These are phyloP conservation scores for Sarcophaga peregrina DNA, from an alignment of 1,140 invertebrate species.

Conservation along the genomic window DNA sequence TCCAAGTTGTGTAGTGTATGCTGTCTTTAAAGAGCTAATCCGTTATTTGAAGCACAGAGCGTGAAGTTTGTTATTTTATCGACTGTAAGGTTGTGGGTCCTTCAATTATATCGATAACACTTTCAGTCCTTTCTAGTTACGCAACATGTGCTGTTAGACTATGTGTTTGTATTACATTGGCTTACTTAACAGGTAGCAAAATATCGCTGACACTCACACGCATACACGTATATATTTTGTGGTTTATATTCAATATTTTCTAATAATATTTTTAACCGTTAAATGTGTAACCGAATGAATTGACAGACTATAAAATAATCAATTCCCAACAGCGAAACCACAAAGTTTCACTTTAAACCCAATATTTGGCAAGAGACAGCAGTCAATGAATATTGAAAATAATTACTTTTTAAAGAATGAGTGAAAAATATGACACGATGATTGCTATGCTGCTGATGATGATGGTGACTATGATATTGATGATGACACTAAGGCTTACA, in stretches of 20 bases:
- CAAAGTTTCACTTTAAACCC: background rate
- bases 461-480: no score
- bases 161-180: background rate
- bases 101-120: no score
- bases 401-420: background rate
- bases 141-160: no score
- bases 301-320: background rate
- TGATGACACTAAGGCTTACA: background rate
- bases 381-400: background rate
- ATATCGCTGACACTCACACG: background rate
- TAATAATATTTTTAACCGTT: slow-evolving; percentile 10
- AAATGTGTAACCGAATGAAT: slow-evolving; percentile 12
- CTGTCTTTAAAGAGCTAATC: no score
- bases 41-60: no score
- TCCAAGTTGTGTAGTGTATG: no score
- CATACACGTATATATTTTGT: background rate
- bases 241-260: background rate
- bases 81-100: no score
- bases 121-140: no score
- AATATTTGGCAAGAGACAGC: slow-evolving; percentile 9
- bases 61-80: no score
- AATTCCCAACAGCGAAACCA: background rate
- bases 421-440: background rate
- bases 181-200: slow-evolving; percentile 13
- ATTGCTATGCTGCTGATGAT: no score